Base-by-base conservation (phyloP, 2,888 invertebrate species). In the Lochmaea crataegi region DNA sequence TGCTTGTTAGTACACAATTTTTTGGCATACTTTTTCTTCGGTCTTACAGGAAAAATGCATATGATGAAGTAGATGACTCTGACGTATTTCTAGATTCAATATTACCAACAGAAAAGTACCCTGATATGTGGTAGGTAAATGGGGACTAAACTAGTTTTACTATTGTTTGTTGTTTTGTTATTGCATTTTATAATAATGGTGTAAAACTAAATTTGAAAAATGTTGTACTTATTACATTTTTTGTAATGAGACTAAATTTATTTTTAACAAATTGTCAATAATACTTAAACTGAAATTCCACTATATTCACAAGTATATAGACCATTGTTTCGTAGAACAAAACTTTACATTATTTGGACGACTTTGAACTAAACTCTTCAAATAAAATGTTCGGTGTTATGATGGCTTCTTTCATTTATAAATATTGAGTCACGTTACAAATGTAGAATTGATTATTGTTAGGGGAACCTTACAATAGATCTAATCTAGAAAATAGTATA, bases 21-120 rank as follows among this genome's bases (percentile, higher is more conserved):
- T 64, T 65, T 72, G 41, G 53, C 53, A 53, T 18, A 53, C 16
- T 53, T 53, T 48, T 72, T 64, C 61, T 68, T 67, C 63, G 48
- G 51, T 65, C 61, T 72, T 72, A 63, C 64, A 68, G 67, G 58
- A 72, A 48, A 64, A 57, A 68, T 16, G 53, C 67, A 45, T 67
- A 63, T 45, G 64, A 64, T 58, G 68, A 51, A 61, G 38, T 65
- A 22, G 67, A 45, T 22, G 72, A 72, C 7, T 26, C 26, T 56
- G 70, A 70, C 42, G 45, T 12, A 7, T 56, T 70, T 57, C 12
- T 70, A 41, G 57, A 70, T 70, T 64, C 64, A 65, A 9, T 70
- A 56, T 45, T 70, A 22, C 70, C 70, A 42, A 70, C 70, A 70
- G 70, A 70, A 70, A 70, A 70, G 18, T 70, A 70, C 45, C 45